These are phyloP conservation scores for Gobiocypris rarus DNA, from an alignment of 2,113 vertebrate species.

Conservation along the genomic window DNA sequence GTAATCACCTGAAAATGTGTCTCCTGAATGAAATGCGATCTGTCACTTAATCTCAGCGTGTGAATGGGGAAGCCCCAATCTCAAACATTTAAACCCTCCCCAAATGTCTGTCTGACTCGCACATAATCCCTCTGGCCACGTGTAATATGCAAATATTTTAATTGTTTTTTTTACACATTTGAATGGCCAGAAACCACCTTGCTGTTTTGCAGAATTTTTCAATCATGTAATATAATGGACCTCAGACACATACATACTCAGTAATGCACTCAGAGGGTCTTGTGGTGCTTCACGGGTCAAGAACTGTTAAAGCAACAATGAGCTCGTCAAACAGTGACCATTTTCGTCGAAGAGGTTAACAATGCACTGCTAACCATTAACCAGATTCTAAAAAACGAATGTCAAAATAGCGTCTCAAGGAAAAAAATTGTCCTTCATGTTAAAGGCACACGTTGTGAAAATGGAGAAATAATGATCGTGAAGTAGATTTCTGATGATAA, in stretches of 20 bases:
- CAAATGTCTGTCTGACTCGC: conserved; percentile 1
- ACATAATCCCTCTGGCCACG: conserved; percentile 25
- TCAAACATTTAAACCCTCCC: neutral
- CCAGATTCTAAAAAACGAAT: conserved; percentile 27
- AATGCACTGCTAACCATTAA: conserved; percentile 75
- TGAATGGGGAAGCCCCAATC: conserved; percentile 61
- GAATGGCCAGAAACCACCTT: neutral
- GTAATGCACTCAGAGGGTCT: neutral
- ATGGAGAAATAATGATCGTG: neutral
- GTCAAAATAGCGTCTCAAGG: conserved; percentile 17
- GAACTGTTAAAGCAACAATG: conserved; percentile 67
- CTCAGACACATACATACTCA: neutral
- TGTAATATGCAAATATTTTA: neutral
- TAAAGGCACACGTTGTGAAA: conserved; percentile 10
- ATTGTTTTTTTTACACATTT: neutral
- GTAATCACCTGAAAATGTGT: conserved; percentile 54
- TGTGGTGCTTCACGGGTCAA: conserved; percentile 49
- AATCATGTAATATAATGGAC: neutral
- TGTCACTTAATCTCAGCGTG: conserved; percentile 53
- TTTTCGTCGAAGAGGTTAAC: conserved; percentile 67
- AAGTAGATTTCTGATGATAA: conserved; percentile 6
- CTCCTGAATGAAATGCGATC: conserved; percentile 63
- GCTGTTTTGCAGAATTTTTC: neutral
- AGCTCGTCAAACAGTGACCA: conserved; percentile 74
- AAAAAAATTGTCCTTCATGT: neutral